These are phyloP conservation scores for Pogoniulus pusillus DNA, from an alignment of 2,797 vertebrate species.

Conservation along the genomic window DNA sequence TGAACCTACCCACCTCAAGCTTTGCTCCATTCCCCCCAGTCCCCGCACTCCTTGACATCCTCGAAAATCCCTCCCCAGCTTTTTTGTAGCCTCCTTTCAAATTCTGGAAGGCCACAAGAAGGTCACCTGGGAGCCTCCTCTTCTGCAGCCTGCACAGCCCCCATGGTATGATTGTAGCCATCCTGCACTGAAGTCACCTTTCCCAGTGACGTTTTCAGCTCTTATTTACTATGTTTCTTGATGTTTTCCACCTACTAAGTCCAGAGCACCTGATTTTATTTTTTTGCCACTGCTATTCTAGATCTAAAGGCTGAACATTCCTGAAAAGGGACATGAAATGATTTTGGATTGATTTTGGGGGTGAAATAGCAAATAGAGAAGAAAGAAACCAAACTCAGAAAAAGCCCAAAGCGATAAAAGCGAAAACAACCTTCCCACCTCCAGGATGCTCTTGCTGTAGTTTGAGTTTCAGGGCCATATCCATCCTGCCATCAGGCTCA, in stretches of 20 bases:
- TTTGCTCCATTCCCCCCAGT: too few species aligned
- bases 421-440: not conserved
- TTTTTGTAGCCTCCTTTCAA: too few species aligned
- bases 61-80: too few species aligned
- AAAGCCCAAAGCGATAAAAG: not conserved
- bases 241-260: not conserved
- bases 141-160: too few species aligned
- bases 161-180: not conserved
- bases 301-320: not conserved
- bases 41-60: too few species aligned
- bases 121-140: too few species aligned
- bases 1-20: too few species aligned
- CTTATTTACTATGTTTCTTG: not conserved
- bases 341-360: conserved; percentile 1
- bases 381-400: conserved; percentile 15
- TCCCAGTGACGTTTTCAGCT: not conserved
- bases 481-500: not conserved
- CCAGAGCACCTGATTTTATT: not conserved
- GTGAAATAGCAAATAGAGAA: not conserved
- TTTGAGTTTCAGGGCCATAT: conserved; percentile 40
- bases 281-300: not conserved
- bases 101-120: too few species aligned
- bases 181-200: not conserved
- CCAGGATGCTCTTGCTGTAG: not conserved
- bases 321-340: not conserved